phyloP scores from a whole-genome alignment of 2,113 vertebrate species.

The Tragulus kanchil region DNA sequence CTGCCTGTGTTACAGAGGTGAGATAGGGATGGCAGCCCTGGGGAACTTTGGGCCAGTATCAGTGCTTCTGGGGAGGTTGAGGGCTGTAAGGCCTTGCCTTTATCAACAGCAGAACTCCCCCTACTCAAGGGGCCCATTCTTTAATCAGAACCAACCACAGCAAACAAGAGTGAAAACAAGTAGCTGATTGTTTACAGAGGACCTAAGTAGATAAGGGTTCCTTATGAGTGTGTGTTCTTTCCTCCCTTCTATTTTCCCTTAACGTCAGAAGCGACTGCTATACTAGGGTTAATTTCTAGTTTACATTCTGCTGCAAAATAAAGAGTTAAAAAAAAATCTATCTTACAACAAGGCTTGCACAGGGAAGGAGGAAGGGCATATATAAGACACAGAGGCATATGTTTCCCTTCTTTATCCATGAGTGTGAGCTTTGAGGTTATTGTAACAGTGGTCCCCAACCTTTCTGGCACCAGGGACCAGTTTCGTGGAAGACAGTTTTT shows the following conservation, averaged over 20 bases:
- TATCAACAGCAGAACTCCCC: conserved; percentile 32
- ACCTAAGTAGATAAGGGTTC: conserved; percentile 58
- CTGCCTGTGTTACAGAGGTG: background rate
- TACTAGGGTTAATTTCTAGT: background rate
- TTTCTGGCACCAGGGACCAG: background rate
- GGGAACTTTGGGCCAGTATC: background rate
- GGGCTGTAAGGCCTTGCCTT: conserved; percentile 23
- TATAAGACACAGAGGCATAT: background rate
- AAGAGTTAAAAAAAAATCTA: conserved; percentile 40
- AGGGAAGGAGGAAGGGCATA: background rate
- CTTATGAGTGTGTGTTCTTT: conserved; percentile 37
- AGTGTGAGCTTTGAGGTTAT: background rate
- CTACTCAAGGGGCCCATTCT: conserved; percentile 56
- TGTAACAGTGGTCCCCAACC: background rate
- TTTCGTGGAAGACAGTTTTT: background rate
- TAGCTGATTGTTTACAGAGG: conserved; percentile 51
- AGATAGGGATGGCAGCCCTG: background rate
- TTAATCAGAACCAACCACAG: conserved; percentile 70
- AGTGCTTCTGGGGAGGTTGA: background rate
- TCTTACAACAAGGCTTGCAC: conserved; percentile 7
- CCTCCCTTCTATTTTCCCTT: background rate
- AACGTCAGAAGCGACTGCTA: background rate
- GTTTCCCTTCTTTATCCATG: background rate
- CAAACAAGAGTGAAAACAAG: conserved; percentile 65
- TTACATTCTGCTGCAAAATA: conserved; percentile 18